Evolutionary conservation across 2,113 vertebrate genomes (phyloP).

Genomic region (human): GRCh38 chr13:26784501-26785000

Average conservation of each 20-base stretch:
- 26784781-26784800: background rate
- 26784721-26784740: no score
- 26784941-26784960: background rate
- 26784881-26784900: background rate
- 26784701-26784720: fast-evolving
- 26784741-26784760: fast-evolving
- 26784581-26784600: background rate
- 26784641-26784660: no score
- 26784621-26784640: background rate
- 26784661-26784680: background rate
- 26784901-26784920: background rate
- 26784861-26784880: background rate
- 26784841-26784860: fast-evolving
- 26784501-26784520: fast-evolving
- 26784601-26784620: background rate
- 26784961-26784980: background rate
- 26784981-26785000: background rate
- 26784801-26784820: fast-evolving
- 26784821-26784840: background rate
- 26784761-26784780: background rate
- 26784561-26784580: background rate
- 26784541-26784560: fast-evolving
- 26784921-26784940: fast-evolving
- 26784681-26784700: background rate
- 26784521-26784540: background rate